Conservation (phyloP, 1,140 invertebrate genomes). For the Coelopa frigida region DNA sequence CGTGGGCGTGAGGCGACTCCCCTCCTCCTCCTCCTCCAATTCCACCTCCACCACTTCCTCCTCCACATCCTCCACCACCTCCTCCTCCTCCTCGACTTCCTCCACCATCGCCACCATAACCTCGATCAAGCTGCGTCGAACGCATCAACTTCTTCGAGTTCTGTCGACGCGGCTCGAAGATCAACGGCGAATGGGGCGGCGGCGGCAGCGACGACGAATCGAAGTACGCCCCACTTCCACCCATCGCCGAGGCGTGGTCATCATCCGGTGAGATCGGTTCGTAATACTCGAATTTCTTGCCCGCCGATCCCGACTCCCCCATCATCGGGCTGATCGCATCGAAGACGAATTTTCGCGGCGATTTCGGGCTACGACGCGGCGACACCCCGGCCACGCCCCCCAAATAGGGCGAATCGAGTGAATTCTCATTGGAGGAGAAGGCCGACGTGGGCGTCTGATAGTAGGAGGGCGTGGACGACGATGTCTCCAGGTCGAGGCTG, state of each 20-base stretch:
- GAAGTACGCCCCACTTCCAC: background rate
- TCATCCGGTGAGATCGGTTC: conserved; percentile 42
- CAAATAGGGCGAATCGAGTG: conserved; percentile 23
- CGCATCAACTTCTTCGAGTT: conserved; percentile 28
- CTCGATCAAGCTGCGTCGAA: conserved; percentile 7
- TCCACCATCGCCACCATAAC: background rate
- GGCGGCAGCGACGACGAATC: conserved; percentile 9
- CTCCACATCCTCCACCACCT: background rate
- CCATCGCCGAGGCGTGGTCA: conserved; percentile 7
- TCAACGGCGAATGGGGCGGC: conserved; percentile 22
- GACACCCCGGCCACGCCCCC: conserved; percentile 17
- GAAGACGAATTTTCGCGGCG: conserved; percentile 39
- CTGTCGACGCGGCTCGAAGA: conserved; percentile 20
- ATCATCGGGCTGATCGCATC: conserved; percentile 38
- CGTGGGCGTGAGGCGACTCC: background rate
- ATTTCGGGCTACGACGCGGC: conserved; percentile 30
- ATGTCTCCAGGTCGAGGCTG: conserved; percentile 27
- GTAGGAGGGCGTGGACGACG: conserved; percentile 33
- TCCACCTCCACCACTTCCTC: background rate
- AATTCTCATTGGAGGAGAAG: conserved; percentile 12
- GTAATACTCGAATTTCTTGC: conserved; percentile 40
- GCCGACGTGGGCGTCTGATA: conserved; percentile 34
- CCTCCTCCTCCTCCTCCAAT: too few relatives aligned
- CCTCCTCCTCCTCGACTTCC: background rate
- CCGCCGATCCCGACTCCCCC: conserved; percentile 6